phyloP scores from a whole-genome alignment of 2,888 invertebrate genomes.

The Malacosoma neustria region DNA sequence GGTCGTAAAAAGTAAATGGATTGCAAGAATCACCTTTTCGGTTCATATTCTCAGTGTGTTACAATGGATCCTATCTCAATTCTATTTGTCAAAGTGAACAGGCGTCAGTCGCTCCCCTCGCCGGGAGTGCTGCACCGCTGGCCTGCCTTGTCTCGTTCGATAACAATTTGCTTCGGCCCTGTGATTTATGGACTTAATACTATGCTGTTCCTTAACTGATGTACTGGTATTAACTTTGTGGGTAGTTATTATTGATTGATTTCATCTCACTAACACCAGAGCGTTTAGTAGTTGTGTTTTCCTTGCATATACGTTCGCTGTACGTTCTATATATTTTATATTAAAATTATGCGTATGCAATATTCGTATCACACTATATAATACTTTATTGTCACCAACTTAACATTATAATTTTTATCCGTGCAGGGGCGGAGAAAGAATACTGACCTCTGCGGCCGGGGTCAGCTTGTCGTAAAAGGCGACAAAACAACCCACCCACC shows the following conservation, averaged over 20 bases:
- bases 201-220: constrained; percentile 29
- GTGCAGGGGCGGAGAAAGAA: too few species aligned
- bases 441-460: too few species aligned
- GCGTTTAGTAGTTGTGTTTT: too few species aligned
- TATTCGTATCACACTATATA: too few species aligned
- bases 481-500: too few species aligned
- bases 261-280: too few species aligned
- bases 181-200: constrained; percentile 52
- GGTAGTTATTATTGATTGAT: constrained; percentile 12
- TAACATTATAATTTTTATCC: too few species aligned
- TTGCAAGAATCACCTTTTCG: background rate
- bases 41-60: background rate
- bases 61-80: constrained; percentile 4
- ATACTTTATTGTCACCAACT: too few species aligned
- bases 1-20: background rate
- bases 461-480: too few species aligned
- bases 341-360: too few species aligned
- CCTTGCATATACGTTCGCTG: too few species aligned
- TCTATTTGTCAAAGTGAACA: constrained; percentile 3
- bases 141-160: constrained; percentile 39
- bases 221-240: constrained; percentile 23
- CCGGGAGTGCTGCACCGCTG: constrained; percentile 3
- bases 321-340: too few species aligned
- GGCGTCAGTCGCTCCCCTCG: constrained; percentile 1
- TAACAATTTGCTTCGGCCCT: constrained; percentile 50